These are phyloP conservation scores for Alectoris magna DNA, from an alignment of 2,797 vertebrate species.

Conservation along the genomic window DNA sequence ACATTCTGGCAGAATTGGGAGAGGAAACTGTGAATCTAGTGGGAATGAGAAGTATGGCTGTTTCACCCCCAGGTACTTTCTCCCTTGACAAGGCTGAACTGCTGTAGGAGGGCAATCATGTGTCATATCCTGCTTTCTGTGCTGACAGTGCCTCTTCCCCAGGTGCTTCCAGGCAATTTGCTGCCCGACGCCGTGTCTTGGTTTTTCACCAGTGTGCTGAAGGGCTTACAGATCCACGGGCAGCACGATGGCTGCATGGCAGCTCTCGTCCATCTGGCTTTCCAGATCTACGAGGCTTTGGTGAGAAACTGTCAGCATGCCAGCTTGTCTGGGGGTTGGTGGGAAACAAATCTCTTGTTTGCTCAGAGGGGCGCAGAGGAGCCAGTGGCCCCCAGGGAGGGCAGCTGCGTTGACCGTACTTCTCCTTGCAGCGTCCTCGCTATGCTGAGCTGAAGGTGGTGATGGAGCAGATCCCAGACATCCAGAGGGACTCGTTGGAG, in stretches of 20 bases:
- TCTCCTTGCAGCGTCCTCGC: constrained; percentile 86
- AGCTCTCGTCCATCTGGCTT: constrained; percentile 89
- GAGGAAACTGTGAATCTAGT: neutral
- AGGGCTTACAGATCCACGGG: constrained; percentile 91
- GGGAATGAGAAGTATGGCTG: neutral
- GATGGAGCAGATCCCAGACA: constrained; percentile 94
- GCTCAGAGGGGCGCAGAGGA: neutral
- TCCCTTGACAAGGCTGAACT: neutral
- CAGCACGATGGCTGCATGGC: constrained; percentile 94
- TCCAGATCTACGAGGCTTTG: constrained; percentile 94
- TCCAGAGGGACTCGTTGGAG: constrained; percentile 88
- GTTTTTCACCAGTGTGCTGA: constrained; percentile 92
- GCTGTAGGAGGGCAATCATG: neutral
- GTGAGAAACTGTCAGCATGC: constrained; percentile 77
- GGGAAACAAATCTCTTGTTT: neutral
- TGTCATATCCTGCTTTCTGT: neutral
- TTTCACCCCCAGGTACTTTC: neutral
- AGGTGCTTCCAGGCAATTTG: constrained; percentile 89
- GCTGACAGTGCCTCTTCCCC: constrained; percentile 43
- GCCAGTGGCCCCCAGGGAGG: neutral
- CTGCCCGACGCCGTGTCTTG: constrained; percentile 92
- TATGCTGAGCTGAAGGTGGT: constrained; percentile 88
- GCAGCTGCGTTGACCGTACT: neutral
- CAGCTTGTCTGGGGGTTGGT: neutral
- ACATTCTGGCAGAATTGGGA: neutral